phyloP scores from a whole-genome alignment of 2,888 invertebrate species.

The Erebia palarica region DNA sequence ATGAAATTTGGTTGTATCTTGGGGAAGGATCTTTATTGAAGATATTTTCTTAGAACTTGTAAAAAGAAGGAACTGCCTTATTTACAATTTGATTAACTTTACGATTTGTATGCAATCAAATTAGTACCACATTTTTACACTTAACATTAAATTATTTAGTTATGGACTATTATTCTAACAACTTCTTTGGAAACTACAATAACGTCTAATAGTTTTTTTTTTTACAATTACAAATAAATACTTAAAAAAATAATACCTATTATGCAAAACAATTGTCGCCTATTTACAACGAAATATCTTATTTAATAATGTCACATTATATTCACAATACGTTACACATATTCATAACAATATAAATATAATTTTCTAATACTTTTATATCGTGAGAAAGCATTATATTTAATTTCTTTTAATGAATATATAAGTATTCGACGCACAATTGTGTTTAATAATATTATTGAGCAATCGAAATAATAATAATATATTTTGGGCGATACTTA shows the following conservation, averaged over 20 bases:
- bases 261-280: constrained; percentile 5
- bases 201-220: constrained; percentile 14
- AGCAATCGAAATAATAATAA: not conserved
- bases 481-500: not conserved
- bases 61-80: too few relatives aligned
- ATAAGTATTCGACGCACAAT: constrained; percentile 14
- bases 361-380: not conserved
- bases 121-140: not conserved
- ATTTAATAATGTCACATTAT: not conserved
- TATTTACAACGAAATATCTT: constrained; percentile 7
- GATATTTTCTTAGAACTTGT: too few relatives aligned
- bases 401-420: not conserved
- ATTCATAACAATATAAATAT: not conserved
- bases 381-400: not conserved
- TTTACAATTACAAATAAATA: constrained; percentile 11
- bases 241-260: constrained; percentile 20
- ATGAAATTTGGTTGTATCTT: too few relatives aligned
- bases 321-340: constrained; percentile 5
- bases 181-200: constrained; percentile 21
- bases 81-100: too few relatives aligned
- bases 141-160: not conserved
- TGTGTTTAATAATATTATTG: not conserved
- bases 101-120: not conserved
- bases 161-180: constrained; percentile 1
- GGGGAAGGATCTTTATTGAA: too few relatives aligned